Evolutionary conservation across 2,113 vertebrate genomes (phyloP).

Genomic region (Lamprotornis superbus): DNA sequence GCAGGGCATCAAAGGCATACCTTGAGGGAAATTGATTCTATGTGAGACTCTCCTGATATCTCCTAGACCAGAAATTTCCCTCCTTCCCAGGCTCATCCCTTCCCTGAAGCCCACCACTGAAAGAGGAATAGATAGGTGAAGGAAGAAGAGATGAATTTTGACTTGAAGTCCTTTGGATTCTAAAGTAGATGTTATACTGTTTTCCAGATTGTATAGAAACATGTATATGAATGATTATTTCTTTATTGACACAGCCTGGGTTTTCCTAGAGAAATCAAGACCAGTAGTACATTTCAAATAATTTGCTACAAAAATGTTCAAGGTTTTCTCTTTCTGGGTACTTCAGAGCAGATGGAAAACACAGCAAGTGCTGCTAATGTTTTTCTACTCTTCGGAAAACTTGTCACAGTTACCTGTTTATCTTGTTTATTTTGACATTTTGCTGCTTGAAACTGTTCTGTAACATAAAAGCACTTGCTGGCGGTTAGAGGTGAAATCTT

Average conservation of each 20-base stretch:
- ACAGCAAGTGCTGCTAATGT: not conserved
- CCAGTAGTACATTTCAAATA: not conserved
- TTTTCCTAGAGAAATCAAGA: not conserved
- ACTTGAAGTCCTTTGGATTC: not conserved
- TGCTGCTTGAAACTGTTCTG: not conserved
- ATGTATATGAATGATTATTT: not conserved
- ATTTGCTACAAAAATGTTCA: not conserved
- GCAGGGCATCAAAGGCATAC: not conserved
- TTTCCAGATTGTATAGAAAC: not conserved
- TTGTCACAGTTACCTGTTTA: constrained; percentile 26
- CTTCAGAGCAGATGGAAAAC: not conserved
- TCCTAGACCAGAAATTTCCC: not conserved
- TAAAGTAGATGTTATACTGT: not conserved
- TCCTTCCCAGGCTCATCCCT: not conserved
- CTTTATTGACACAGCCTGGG: not conserved
- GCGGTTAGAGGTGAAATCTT: not conserved
- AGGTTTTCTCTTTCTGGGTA: not conserved
- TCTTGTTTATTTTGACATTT: constrained; percentile 41
- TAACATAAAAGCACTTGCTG: not conserved
- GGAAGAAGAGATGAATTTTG: not conserved
- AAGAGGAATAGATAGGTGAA: not conserved
- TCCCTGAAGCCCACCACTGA: not conserved
- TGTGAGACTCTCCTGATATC: not conserved
- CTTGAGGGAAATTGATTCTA: not conserved
- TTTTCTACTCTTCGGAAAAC: constrained; percentile 18